Evolutionary conservation across 2,797 vertebrate species (phyloP), one percentile per base, ranked within the genome.

Genomic region (Catharus ustulatus): DNA sequence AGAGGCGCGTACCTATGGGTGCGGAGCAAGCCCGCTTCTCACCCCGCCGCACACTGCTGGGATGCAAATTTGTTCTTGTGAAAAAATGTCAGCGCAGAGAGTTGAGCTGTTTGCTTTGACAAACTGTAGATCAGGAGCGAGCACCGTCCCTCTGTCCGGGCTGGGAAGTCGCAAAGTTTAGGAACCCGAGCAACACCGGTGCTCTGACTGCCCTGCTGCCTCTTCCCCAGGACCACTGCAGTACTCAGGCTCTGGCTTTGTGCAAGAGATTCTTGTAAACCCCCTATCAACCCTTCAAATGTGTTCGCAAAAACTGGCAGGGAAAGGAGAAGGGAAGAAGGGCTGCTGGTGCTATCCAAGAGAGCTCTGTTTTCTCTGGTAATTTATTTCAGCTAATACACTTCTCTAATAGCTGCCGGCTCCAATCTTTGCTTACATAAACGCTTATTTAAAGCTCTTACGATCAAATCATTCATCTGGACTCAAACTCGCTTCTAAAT

Each of bases 381-480:
- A 82, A 94, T 96, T 96, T 96, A 94, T 96, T 94, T 94, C 95
- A 94, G 91, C 90, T 95, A 97, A 97, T 97, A 94, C 77, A 93
- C 83, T 88, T 96, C 76, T 84, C 84, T 91, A 94, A 96, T 95
- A 95, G 95, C 90, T 88, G 93, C 94, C 87, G 78, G 85, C 94
- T 96, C 77, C 83, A 95, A 94, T 96, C 94, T 95, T 96, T 97
- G 93, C 95, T 96, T 96, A 96, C 95, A 96, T 96, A 97, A 97
- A 97, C 24, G 93, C 94, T 96, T 97, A 96, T 96, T 96, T 97
- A 97, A 96, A 95, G 95, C 93, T 94, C 95, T 97, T 97, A 96
- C 75, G 95, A 96, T 96, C 95, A 94, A 96, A 97, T 96, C 94
- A 96, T 96, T 96, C 95, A 96, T 97, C 96, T 97, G 96, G 95